Evolutionary conservation across 2,888 invertebrate species (phyloP), one percentile per base, ranked within the genome.

Genomic region (Drosophila neonasuta): DNA sequence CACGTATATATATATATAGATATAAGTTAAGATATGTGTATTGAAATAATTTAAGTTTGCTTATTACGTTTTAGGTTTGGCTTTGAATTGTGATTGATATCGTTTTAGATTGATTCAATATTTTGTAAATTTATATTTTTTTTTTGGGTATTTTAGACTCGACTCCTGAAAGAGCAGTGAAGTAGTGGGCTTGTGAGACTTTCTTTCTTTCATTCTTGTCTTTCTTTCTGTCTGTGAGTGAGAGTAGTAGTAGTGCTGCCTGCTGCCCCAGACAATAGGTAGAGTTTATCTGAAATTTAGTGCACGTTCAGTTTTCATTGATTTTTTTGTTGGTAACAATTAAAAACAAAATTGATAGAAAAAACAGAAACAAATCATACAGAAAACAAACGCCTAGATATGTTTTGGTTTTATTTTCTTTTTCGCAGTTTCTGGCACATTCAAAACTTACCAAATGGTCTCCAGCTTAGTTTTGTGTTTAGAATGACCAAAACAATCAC

Each of bases 401-500:
- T 75, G 77, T 80, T 84, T 81, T 75, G 79, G 74, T 82, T 79
- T 73, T 77, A 66, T 71, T 80, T 79, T 76, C 65, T 60, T 71
- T 80, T 77, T 75, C 80, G 74, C 70, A 76, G 78, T 79, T 86
- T 84, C 74, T 88, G 88, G 88, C 87, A 85, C 89, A 90, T 89
- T 90, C 88, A 89, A 89, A 89, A 90, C 90, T 90, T 90, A 90
- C 90, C 90, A 90, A 89, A 89, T 85, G 86, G 85, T 83, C 83
- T 90, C 90, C 90, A 88, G 90, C 88, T 88, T 36, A 32, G 32
- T 89, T 89, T 86, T 89, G 89, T 88, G 87, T 89, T 89, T 90
- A 89, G 88, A 89, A 90, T 90, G 90, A 90, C 90, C 89, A 90
- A 90, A 90, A 89, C 90, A 90, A 89, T 90, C 90, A 89, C 89